phyloP scores from a whole-genome alignment of 2,113 vertebrate genomes.

The Brachirus orientalis region DNA sequence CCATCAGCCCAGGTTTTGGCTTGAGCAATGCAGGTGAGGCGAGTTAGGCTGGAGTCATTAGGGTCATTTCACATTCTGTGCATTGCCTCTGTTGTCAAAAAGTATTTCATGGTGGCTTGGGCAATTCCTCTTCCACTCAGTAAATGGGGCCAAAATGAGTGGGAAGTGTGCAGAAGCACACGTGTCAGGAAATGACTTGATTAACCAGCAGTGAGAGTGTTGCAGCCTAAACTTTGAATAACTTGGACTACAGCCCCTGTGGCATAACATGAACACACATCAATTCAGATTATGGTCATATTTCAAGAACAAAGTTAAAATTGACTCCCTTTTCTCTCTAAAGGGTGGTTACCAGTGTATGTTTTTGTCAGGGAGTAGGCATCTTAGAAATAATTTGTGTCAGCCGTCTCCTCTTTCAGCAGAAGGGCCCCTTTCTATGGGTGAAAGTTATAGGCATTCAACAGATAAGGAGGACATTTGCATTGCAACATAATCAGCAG shows the following conservation, averaged over 20 bases:
- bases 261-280: slow-evolving; percentile 22
- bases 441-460: slow-evolving; percentile 27
- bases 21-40: slow-evolving; percentile 8
- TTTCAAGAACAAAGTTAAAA: slow-evolving; percentile 74
- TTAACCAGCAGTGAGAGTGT: neutral
- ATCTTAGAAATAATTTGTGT: slow-evolving; percentile 60
- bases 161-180: slow-evolving; percentile 4
- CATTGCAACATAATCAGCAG: slow-evolving; percentile 31
- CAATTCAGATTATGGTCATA: slow-evolving; percentile 46
- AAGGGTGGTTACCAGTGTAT: slow-evolving; percentile 48
- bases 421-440: slow-evolving; percentile 25
- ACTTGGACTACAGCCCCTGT: neutral
- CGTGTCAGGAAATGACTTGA: neutral
- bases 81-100: slow-evolving; percentile 52
- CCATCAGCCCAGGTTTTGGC: slow-evolving; percentile 29
- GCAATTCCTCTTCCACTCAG: neutral
- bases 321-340: slow-evolving; percentile 51
- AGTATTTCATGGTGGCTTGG: slow-evolving; percentile 46
- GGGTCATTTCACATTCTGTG: slow-evolving; percentile 48
- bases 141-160: slow-evolving; percentile 19
- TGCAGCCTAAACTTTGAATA: neutral
- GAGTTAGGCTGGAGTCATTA: slow-evolving; percentile 40
- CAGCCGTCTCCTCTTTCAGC: slow-evolving; percentile 71
- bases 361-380: slow-evolving; percentile 59
- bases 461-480: slow-evolving; percentile 23